Base-by-base conservation (phyloP, 2,888 invertebrate species). In the Helobdella robusta region DNA sequence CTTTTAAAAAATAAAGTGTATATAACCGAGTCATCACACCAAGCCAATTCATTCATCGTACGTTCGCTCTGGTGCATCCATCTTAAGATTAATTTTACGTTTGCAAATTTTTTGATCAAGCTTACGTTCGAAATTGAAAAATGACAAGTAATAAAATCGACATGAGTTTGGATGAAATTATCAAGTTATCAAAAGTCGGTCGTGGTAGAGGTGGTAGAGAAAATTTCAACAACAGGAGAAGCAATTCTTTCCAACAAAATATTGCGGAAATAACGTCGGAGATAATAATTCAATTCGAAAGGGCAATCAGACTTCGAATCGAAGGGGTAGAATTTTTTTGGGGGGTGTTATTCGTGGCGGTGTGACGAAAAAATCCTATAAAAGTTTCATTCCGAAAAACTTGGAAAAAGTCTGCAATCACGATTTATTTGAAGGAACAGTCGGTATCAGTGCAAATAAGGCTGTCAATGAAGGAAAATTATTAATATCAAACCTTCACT, bases 121-220 rank as follows among this genome's bases (percentile, higher is more conserved):
- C n/a, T n/a, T n/a, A n/a, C n/a, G n/a, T n/a, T n/a, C n/a, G n/a
- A n/a, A n/a, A n/a, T n/a, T n/a, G n/a, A n/a, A n/a, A n/a, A 56
- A 70, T 68, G 69, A 67, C 67, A 34, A n/a, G 66, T 18, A 70
- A 91, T 77, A 91, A 89, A 84, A 89, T 95, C 81, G 94, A 95
- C 81, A 89, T 94, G 89, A 92, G 93, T 77, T 84, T 95, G 73
- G 95, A 95, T 80, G 95, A 95, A 74, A 92, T 95, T 68, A 95
- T 95, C 75, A 93, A 89, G 83, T 74, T 75, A 54, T 81, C 84
- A 74, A 89, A 72, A 64, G 66, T 23, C 32, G 67, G 72, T 71
- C 83, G 82, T 73, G 82, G 83, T 71, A 84, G 84, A 68, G 78
- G 83, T 8, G 59, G 75, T 64, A 74, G 75, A 35, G 72, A 83